These are phyloP conservation scores for Euplexia lucipara DNA, from an alignment of 2,888 invertebrate genomes.

Conservation along the genomic window DNA sequence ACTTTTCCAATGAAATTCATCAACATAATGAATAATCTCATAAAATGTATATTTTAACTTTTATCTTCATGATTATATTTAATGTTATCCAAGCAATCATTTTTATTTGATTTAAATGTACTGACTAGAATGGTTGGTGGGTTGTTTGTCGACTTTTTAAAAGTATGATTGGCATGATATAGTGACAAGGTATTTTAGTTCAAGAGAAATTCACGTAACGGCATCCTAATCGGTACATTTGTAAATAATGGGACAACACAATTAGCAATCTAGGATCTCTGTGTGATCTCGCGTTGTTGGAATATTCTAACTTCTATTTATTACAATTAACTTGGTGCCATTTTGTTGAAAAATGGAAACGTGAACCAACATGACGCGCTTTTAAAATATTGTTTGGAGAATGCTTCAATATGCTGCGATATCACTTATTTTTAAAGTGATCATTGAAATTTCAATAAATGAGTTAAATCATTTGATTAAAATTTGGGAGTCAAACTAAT, in stretches of 20 bases:
- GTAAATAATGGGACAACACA: slow-evolving; percentile 47
- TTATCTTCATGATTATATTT: slow-evolving; percentile 36
- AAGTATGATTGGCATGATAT: slow-evolving; percentile 3
- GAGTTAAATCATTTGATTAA: slow-evolving; percentile 50
- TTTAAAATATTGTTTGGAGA: slow-evolving; percentile 31
- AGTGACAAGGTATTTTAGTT: slow-evolving; percentile 12
- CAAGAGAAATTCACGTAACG: slow-evolving; percentile 7
- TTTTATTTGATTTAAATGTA: slow-evolving; percentile 52
- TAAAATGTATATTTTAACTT: slow-evolving; percentile 62
- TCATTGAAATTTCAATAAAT: slow-evolving; percentile 32
- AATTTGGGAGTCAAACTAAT: slow-evolving; percentile 35
- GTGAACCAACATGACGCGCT: slow-evolving; percentile 50
- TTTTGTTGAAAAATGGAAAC: slow-evolving; percentile 55
- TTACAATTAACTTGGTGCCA: slow-evolving; percentile 50
- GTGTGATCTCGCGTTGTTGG: slow-evolving; percentile 62
- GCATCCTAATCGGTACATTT: slow-evolving; percentile 47
- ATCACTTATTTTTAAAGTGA: slow-evolving; percentile 41
- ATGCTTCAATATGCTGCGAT: slow-evolving; percentile 4
- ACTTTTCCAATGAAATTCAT: slow-evolving; percentile 49
- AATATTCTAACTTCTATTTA: slow-evolving; percentile 55
- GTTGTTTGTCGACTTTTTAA: slow-evolving; percentile 6
- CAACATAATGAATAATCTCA: slow-evolving; percentile 57
- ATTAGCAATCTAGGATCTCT: slow-evolving; percentile 54
- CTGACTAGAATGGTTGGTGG: slow-evolving; percentile 27
- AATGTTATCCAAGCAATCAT: slow-evolving; percentile 47